Evolutionary conservation across 2,888 invertebrate genomes (phyloP).

Genomic region (Parnassius glacialis): DNA sequence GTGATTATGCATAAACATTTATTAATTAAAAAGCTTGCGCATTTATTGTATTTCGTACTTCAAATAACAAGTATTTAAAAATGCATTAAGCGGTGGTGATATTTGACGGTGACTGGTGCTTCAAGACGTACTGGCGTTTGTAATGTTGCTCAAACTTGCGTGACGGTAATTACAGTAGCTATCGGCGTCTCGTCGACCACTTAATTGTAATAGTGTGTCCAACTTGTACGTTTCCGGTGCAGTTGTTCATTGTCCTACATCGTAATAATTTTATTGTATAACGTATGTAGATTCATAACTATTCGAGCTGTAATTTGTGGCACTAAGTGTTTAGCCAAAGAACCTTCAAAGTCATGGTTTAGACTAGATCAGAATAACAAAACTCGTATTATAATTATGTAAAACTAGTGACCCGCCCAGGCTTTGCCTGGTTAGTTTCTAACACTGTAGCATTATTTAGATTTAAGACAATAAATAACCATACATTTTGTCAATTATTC

Average conservation of each 20-base stretch:
- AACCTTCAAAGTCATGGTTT: no score
- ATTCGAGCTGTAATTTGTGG: slow-evolving; percentile 2
- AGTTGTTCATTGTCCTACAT: slow-evolving; percentile 38
- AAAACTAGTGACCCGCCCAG: no score
- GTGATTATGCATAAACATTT: no score
- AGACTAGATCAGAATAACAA: no score
- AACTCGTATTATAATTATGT: no score
- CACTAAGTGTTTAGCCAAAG: no score
- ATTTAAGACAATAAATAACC: no score
- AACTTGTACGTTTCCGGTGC: slow-evolving; percentile 28
- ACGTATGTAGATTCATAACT: slow-evolving; percentile 21
- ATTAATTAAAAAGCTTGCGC: no score
- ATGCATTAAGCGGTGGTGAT: slow-evolving; percentile 29
- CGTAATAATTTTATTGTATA: slow-evolving; percentile 36
- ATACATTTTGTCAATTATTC: no score
- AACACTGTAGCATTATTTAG: no score
- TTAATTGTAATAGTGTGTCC: slow-evolving; percentile 57
- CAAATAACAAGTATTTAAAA: not conserved
- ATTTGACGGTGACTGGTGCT: slow-evolving; percentile 12
- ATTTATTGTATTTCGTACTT: no score
- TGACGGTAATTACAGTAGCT: slow-evolving; percentile 63
- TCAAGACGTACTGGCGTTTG: slow-evolving; percentile 21
- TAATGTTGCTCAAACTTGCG: slow-evolving; percentile 47
- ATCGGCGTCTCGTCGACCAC: slow-evolving; percentile 60
- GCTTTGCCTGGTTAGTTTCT: no score